These are phyloP conservation scores for Bembecia ichneumoniformis DNA, from an alignment of 2,888 invertebrate genomes.

Conservation along the genomic window DNA sequence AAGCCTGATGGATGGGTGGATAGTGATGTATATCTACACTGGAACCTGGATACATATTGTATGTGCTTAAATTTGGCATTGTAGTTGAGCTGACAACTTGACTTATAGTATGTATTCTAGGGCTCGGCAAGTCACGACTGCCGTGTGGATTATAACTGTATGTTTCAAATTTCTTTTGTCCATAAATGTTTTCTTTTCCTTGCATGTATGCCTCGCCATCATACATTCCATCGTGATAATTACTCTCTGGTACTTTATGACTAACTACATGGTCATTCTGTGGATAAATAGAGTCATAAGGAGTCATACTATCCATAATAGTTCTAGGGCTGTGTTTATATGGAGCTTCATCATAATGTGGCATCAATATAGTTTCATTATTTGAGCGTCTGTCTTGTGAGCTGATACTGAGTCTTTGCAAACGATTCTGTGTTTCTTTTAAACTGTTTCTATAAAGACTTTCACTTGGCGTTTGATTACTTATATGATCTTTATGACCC, in stretches of 20 bases:
- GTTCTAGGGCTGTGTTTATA: conserved; percentile 40
- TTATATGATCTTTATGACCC: conserved; percentile 39
- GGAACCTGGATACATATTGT: conserved; percentile 40
- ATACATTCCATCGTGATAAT: conserved; percentile 55
- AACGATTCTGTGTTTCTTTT: conserved; percentile 43
- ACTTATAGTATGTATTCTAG: conserved; percentile 58
- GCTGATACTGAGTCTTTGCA: conserved; percentile 54
- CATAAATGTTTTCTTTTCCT: conserved; percentile 57
- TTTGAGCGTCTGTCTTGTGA: conserved; percentile 51
- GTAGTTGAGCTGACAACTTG: conserved; percentile 64
- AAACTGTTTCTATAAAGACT: conserved; percentile 40
- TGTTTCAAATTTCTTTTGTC: conserved; percentile 51
- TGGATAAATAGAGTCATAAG: conserved; percentile 46
- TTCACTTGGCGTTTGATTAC: conserved; percentile 40
- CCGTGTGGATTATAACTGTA: conserved; percentile 57
- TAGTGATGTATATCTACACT: conserved; percentile 43
- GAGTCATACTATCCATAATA: conserved; percentile 36
- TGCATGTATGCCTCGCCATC: conserved; percentile 47
- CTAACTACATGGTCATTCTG: conserved; percentile 47
- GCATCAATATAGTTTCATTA: conserved; percentile 44
- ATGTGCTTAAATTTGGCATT: conserved; percentile 64
- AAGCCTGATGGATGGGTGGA: conserved; percentile 36
- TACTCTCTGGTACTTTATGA: conserved; percentile 41
- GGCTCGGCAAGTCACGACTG: conserved; percentile 42
- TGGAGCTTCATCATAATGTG: conserved; percentile 44